Evolutionary conservation across 2,113 vertebrate genomes (phyloP).

Genomic region (Pomatostomus ruficeps): DNA sequence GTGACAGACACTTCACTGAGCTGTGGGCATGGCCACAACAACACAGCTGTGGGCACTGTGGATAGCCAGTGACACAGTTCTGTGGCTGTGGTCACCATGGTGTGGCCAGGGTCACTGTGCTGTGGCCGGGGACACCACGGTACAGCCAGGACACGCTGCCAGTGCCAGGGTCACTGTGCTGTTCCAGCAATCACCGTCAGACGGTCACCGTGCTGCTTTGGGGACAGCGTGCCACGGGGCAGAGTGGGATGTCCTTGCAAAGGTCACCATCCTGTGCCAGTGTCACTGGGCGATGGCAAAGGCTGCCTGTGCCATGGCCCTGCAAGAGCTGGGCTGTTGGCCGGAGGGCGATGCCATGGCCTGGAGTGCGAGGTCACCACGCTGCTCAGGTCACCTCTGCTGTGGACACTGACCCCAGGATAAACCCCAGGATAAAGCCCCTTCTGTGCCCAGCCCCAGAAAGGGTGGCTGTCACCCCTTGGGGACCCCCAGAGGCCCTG

Average conservation of each 20-base stretch:
- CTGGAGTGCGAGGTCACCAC: fast-evolving
- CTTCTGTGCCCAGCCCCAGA: neutral
- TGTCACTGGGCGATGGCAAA: fast-evolving
- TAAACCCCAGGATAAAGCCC: too few species aligned
- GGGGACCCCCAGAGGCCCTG: neutral
- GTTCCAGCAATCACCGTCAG: fast-evolving
- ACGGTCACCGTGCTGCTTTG: fast-evolving
- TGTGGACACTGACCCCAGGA: neutral
- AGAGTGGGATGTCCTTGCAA: neutral
- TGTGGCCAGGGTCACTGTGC: fast-evolving
- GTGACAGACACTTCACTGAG: fast-evolving
- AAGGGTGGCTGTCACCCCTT: neutral
- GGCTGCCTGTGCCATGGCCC: neutral
- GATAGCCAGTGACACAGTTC: neutral
- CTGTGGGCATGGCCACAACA: neutral
- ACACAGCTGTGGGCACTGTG: neutral
- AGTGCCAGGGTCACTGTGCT: neutral
- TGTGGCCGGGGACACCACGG: neutral
- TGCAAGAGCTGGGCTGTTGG: neutral
- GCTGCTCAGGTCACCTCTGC: neutral
- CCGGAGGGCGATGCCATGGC: fast-evolving
- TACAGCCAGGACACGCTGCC: neutral
- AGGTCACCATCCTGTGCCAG: neutral
- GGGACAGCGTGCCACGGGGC: fast-evolving
- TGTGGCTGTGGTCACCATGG: neutral